Evolutionary conservation across 2,797 vertebrate species (phyloP).

Genomic region (Schizopygopsis malacanthus): DNA sequence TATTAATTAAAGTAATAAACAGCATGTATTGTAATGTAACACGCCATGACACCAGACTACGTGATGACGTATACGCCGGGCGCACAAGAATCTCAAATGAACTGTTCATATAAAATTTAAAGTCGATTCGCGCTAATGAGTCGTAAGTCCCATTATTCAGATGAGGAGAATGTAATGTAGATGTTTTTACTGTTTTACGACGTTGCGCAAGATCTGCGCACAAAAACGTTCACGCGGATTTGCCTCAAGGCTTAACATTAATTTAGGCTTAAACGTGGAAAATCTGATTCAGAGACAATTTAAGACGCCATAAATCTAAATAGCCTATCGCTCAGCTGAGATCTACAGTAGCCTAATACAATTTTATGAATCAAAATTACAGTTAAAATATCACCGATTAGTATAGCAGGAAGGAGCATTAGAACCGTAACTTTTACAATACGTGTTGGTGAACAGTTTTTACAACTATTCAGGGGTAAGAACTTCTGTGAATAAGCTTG

Average conservation of each 20-base stretch:
- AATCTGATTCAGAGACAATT: not conserved
- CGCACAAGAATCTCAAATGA: too few species aligned
- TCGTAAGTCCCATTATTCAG: not conserved
- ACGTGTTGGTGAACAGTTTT: not conserved
- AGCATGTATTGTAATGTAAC: not conserved
- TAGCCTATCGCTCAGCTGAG: not conserved
- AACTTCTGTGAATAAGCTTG: not conserved
- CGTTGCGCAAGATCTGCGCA: slow-evolving; percentile 30
- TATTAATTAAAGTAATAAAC: not conserved
- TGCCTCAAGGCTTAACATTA: not conserved
- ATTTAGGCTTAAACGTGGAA: not conserved
- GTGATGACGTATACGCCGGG: slow-evolving; percentile 5
- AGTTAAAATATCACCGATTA: not conserved
- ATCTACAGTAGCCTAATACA: not conserved
- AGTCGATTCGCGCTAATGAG: not conserved
- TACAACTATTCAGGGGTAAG: not conserved
- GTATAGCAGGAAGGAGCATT: not conserved
- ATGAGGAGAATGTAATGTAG: not conserved
- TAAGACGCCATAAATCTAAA: not conserved
- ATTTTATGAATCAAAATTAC: not conserved
- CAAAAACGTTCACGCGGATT: not conserved
- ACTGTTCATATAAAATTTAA: too few species aligned
- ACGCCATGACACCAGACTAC: too few species aligned
- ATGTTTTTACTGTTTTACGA: not conserved
- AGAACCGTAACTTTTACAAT: not conserved